Percentiles rank a stretch among this genome's conserved stretches.
Evolutionary conservation across 2,113 vertebrate species (phyloP).

Genomic region (Oreochromis niloticus): DNA sequence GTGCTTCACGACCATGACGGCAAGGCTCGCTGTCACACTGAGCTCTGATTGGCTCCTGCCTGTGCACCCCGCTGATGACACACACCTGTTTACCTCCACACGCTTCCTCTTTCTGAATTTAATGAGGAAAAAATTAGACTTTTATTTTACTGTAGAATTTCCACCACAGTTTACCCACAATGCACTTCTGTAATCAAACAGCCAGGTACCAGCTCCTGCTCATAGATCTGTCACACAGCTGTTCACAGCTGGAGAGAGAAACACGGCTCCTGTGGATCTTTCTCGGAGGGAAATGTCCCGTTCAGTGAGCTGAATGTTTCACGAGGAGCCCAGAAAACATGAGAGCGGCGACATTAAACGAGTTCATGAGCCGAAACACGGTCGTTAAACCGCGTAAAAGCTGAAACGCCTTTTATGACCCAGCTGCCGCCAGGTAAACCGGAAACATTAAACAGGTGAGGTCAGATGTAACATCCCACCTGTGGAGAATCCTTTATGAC

Average conservation of each 20-base stretch:
- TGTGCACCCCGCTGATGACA: neutral
- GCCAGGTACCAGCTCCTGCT: neutral
- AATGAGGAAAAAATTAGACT: neutral
- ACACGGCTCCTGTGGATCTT: neutral
- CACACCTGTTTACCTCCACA: neutral
- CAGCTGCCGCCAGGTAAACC: neutral
- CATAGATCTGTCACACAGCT: neutral
- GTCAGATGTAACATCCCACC: rapidly evolving
- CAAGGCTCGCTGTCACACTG: neutral
- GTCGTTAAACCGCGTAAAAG: neutral
- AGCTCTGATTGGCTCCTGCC: neutral
- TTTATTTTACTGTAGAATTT: neutral
- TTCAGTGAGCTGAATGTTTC: neutral
- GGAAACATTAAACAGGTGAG: neutral
- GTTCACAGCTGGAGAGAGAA: neutral
- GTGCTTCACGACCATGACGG: neutral
- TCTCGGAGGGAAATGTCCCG: neutral
- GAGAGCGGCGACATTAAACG: neutral
- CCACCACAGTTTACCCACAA: neutral
- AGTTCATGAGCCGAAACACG: neutral
- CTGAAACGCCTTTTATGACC: neutral
- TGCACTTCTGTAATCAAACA: neutral
- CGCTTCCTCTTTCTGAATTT: neutral
- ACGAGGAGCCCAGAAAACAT: neutral
- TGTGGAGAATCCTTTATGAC: rapidly evolving